Conservation (phyloP, 1,140 invertebrate genomes). For the Sitophilus oryzae region DNA sequence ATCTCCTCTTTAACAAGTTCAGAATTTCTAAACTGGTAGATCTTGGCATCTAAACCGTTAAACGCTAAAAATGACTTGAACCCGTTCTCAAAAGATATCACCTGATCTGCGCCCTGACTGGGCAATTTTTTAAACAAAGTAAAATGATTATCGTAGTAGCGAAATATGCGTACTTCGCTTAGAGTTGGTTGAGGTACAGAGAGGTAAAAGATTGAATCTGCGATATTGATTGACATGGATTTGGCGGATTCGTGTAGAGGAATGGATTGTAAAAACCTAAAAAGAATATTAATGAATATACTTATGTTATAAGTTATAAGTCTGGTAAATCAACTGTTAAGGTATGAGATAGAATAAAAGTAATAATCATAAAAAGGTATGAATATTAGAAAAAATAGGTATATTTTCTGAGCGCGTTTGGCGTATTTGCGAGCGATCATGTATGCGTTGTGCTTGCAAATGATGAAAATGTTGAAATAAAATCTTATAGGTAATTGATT, state of each 20-base stretch:
- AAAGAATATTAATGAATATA: not conserved
- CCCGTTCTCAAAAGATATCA: constrained; percentile 42
- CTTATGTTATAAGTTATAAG: not conserved
- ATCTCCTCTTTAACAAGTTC: constrained; percentile 38
- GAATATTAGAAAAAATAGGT: too few relatives aligned
- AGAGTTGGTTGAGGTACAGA: constrained; percentile 29
- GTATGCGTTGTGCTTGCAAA: too few relatives aligned
- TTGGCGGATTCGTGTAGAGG: constrained; percentile 1
- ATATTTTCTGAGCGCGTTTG: too few relatives aligned
- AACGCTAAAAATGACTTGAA: constrained; percentile 46
- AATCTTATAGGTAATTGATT: too few relatives aligned
- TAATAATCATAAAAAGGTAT: too few relatives aligned
- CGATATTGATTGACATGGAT: constrained; percentile 11
- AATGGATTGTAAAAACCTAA: constrained; percentile 19
- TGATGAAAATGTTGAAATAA: too few relatives aligned
- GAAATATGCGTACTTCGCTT: constrained; percentile 27
- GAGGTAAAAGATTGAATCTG: constrained; percentile 20
- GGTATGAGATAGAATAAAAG: too few relatives aligned
- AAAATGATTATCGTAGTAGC: constrained; percentile 28
- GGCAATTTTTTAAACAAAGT: constrained; percentile 19
- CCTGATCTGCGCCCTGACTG: constrained; percentile 17
- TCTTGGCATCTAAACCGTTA: constrained; percentile 42
- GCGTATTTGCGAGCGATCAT: too few relatives aligned
- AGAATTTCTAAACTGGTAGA: constrained; percentile 43
- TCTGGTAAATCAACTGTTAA: too few relatives aligned